These are phyloP conservation scores for Amphiprion ocellaris DNA, from an alignment of 2,113 vertebrate species.

Conservation along the genomic window DNA sequence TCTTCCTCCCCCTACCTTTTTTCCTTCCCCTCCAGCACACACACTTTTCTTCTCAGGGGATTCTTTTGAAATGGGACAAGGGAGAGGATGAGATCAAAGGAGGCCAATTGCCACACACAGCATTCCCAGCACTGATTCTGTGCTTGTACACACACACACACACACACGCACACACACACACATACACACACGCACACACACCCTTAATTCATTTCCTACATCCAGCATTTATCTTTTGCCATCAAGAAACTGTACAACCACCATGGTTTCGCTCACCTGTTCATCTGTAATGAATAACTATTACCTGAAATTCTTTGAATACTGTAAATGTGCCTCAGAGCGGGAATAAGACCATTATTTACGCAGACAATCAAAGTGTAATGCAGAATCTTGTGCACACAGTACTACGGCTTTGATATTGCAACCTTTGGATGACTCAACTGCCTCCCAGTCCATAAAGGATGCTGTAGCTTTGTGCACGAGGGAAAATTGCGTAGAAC, in stretches of 20 bases:
- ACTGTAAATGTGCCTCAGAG: not conserved
- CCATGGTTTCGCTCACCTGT: not conserved
- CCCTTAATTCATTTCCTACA: conserved; percentile 8
- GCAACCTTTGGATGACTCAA: too few relatives aligned
- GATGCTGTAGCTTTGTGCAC: not conserved
- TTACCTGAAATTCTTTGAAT: too few relatives aligned
- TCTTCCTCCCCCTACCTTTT: conserved; percentile 55
- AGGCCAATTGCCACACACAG: conserved; percentile 92
- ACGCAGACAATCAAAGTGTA: too few relatives aligned
- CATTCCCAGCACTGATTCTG: conserved; percentile 61
- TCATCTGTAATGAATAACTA: not conserved
- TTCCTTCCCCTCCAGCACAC: conserved; percentile 73
- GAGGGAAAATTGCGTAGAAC: not conserved
- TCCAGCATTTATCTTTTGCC: conserved; percentile 15
- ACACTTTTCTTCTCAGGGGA: conserved; percentile 82
- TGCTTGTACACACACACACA: conserved; percentile 17
- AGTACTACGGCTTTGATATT: too few relatives aligned
- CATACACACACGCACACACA: too few relatives aligned
- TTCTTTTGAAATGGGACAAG: conserved; percentile 92
- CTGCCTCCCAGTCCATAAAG: too few relatives aligned
- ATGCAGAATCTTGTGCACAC: too few relatives aligned
- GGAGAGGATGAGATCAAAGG: conserved; percentile 92
- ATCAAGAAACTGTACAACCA: conserved; percentile 2
- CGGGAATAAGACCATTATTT: too few relatives aligned
- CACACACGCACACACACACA: too few relatives aligned